These are phyloP conservation scores for Phyllostomus hastatus DNA, from an alignment of 2,113 vertebrate species.

Conservation along the genomic window DNA sequence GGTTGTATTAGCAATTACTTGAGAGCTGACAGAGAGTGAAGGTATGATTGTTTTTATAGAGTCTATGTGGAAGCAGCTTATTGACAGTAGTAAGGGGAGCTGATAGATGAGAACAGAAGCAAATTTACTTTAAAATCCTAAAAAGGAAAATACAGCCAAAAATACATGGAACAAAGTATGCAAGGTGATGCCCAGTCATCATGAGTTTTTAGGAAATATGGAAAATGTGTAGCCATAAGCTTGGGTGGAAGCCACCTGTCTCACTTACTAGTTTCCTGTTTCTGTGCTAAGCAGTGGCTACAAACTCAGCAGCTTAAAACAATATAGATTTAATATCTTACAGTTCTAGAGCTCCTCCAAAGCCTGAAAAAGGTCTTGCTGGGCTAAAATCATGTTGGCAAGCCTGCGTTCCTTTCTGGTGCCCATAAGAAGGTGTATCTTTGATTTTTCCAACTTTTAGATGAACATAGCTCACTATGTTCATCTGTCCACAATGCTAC, in stretches of 20 bases:
- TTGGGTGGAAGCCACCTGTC: neutral
- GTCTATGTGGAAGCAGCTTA: too few species aligned
- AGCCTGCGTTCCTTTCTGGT: neutral
- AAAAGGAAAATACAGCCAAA: neutral
- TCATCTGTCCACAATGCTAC: neutral
- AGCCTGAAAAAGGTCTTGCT: neutral
- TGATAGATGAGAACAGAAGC: neutral
- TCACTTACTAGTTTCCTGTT: neutral
- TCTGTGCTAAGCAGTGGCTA: neutral
- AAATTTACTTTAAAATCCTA: neutral
- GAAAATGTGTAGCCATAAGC: neutral
- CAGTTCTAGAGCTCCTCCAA: neutral
- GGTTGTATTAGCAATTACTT: too few species aligned
- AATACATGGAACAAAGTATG: neutral
- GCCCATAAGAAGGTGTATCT: neutral
- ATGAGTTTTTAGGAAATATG: neutral
- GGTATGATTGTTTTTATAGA: too few species aligned
- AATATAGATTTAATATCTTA: neutral
- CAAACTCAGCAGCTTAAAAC: neutral
- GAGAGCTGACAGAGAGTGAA: fast-evolving
- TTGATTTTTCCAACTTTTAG: neutral
- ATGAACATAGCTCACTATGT: neutral
- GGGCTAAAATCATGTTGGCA: neutral
- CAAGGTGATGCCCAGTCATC: fast-evolving
- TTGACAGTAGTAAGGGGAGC: neutral